A percentile compares a stretch with the other conserved stretches of the same genome.
Evolutionary conservation across 2,888 invertebrate genomes (phyloP).

Genomic region (Pachymerium ferrugineum): DNA sequence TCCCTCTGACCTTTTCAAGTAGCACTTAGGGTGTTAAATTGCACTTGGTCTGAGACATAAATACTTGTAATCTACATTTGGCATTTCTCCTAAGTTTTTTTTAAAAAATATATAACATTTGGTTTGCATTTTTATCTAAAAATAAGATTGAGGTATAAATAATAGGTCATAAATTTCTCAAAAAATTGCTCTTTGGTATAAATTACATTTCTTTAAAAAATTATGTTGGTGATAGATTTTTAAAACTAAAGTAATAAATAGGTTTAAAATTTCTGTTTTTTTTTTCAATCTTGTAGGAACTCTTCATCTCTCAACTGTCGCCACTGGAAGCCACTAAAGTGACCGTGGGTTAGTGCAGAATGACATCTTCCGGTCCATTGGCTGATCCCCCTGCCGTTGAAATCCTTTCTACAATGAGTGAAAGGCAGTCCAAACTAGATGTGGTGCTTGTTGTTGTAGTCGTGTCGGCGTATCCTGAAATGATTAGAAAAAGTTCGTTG

Average conservation of each 20-base stretch:
- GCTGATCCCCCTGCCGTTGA: not conserved
- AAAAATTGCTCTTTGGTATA: not conserved
- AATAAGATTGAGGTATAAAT: not conserved
- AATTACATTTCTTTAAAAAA: slow-evolving; percentile 8
- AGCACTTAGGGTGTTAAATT: slow-evolving; percentile 23
- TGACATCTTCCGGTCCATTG: slow-evolving; percentile 22
- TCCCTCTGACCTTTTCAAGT: slow-evolving; percentile 13
- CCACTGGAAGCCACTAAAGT: slow-evolving; percentile 19
- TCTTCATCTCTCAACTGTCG: slow-evolving; percentile 10
- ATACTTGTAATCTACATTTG: not conserved
- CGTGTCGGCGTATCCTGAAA: not conserved
- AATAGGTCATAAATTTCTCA: not conserved
- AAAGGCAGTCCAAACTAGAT: slow-evolving; percentile 61
- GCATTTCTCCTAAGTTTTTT: not conserved
- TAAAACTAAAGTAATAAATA: slow-evolving; percentile 11
- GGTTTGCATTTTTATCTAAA: not conserved
- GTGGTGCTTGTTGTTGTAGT: slow-evolving; percentile 38
- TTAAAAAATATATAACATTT: not conserved
- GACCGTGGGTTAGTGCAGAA: slow-evolving; percentile 18
- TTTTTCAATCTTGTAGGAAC: slow-evolving; percentile 6
- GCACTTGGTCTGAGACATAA: slow-evolving; percentile 5
- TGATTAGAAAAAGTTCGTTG: not conserved
- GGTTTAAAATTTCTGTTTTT: slow-evolving; percentile 2
- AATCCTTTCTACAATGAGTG: slow-evolving; percentile 66
- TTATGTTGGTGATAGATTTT: too few species aligned